phyloP scores from a whole-genome alignment of 2,888 invertebrate genomes.

The Brachylomia viminalis region DNA sequence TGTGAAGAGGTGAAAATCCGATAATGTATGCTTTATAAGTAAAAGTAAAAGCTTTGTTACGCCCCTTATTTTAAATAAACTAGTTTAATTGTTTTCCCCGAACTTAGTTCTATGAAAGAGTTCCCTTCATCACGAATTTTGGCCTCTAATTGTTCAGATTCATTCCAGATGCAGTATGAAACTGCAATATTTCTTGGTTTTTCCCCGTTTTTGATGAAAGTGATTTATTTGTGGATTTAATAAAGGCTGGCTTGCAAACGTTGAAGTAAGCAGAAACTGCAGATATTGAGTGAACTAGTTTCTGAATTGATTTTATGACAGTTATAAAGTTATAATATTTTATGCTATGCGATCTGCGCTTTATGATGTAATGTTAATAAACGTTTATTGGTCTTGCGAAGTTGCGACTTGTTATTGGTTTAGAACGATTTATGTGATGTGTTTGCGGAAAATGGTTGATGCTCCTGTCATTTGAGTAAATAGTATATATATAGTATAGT shows the following conservation, averaged over 20 bases:
- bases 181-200: constrained; percentile 26
- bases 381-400: constrained; percentile 46
- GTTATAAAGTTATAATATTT: constrained; percentile 36
- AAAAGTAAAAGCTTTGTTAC: not conserved
- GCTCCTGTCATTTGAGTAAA: not conserved
- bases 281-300: constrained; percentile 27
- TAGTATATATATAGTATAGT: too few species aligned
- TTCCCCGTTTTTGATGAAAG: constrained; percentile 31
- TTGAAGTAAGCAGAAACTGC: constrained; percentile 13
- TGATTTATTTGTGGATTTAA: constrained; percentile 42
- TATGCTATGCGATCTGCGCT: constrained; percentile 22
- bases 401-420: constrained; percentile 24
- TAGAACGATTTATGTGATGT: constrained; percentile 20
- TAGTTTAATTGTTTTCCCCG: constrained; percentile 1
- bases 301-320: constrained; percentile 39
- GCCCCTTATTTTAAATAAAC: constrained; percentile 6
- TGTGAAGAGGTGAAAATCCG: not conserved
- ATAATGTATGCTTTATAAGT: not conserved
- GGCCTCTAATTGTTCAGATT: constrained; percentile 18
- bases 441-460: not conserved
- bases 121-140: constrained; percentile 16
- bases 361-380: constrained; percentile 38
- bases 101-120: constrained; percentile 11
- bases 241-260: constrained; percentile 31
- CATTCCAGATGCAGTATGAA: constrained; percentile 23